Base-by-base conservation (phyloP, 2,113 vertebrate species). In the Oryzias javanicus region DNA sequence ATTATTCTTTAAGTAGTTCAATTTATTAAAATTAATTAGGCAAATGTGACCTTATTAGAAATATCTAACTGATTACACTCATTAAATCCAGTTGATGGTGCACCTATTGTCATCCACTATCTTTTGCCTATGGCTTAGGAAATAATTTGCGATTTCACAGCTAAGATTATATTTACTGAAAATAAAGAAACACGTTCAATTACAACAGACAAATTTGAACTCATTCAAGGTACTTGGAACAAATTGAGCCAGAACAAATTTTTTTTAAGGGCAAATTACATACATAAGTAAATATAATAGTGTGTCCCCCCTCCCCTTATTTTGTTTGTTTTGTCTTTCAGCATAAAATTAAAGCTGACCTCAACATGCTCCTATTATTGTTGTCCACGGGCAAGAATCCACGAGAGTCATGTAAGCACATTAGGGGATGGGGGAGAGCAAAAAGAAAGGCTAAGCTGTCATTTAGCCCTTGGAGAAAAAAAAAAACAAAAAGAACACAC, bases 141-240 rank as follows among this genome's bases (percentile, higher is more conserved):
- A 74, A 70, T 75, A 83, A 68, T 70, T 35, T 35, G 29, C 50
- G 55, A 81, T 84, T 80, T 82, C 72, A 79, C 77, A 76, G 66
- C 74, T 79, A 47, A 13, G 69, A 72, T 78, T 76, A 73, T 73
- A 73, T 83, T 79, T 81, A 74, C 81, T 76, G 66, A 74, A 67
- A 73, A 84, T 75, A 61, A 79, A 86, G 81, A 68, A 64, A 64
- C 67, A 80, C 80, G 68, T 86, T 82, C 78, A 86, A 81, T 84
- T 81, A 88, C 72, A 64, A 64, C 77, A 80, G 77, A 76, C 79
- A 81, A 84, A 87, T 87, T 67, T 74, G 68, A 86, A 82, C 81
- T 72, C 74, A 78, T 79, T 74, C 79, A 66, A 72, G 71, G 78
- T 73, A 84, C 83, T 82, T 72, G 65, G 50, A 81, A 64, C 71